These are phyloP conservation scores for Anolis sagrei DNA, from an alignment of 2,113 vertebrate genomes.

Conservation along the genomic window DNA sequence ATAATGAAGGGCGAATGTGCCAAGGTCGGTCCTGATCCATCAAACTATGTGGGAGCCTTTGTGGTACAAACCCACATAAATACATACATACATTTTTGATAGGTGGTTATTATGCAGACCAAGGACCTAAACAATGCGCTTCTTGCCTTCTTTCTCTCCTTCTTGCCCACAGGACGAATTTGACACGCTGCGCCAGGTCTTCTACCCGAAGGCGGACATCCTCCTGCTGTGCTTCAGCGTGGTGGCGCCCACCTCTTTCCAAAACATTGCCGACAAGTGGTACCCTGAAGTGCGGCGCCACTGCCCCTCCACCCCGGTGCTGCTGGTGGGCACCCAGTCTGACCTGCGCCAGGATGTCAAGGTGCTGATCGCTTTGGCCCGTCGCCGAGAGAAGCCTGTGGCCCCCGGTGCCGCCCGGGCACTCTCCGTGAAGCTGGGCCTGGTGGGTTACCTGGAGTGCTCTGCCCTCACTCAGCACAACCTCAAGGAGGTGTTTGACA, in stretches of 20 bases:
- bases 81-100: too few relatives aligned
- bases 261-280: constrained; percentile 86
- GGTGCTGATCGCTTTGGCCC: constrained; percentile 81
- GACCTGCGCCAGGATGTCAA: constrained; percentile 85
- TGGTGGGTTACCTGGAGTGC: constrained; percentile 83
- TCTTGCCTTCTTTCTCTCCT: background rate
- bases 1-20: too few relatives aligned
- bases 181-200: constrained; percentile 86
- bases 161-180: constrained; percentile 81
- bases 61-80: too few relatives aligned
- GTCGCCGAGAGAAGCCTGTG: constrained; percentile 77
- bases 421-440: constrained; percentile 79
- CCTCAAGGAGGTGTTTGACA: constrained; percentile 87
- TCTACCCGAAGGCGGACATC: constrained; percentile 82
- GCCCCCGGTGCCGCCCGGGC: constrained; percentile 72
- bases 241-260: constrained; percentile 85
- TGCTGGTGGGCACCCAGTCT: constrained; percentile 85
- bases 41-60: too few relatives aligned
- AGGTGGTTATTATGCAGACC: too few relatives aligned
- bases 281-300: constrained; percentile 81
- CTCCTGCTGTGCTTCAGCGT: constrained; percentile 88
- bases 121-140: background rate
- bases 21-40: too few relatives aligned
- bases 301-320: constrained; percentile 79
- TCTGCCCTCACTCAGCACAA: constrained; percentile 87